phyloP scores from a whole-genome alignment of 35 echinoderm and acorn worm genomes.

The Nesometra sesokonis region DNA sequence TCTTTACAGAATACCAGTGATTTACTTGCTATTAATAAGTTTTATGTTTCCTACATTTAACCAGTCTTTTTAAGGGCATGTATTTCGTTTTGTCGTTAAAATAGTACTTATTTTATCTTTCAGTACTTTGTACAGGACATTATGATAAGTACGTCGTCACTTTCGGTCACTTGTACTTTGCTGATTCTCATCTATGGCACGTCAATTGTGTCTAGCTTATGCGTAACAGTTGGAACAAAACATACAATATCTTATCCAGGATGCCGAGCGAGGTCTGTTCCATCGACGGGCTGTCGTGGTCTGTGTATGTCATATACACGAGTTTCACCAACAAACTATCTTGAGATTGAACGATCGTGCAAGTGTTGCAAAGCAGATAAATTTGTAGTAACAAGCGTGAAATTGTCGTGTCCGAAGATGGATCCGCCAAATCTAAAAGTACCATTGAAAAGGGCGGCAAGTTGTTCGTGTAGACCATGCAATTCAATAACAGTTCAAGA shows the following conservation, averaged over 20 bases:
- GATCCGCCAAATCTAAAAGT: slow-evolving; percentile 3
- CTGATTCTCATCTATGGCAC: not conserved
- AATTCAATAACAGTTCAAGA: not conserved
- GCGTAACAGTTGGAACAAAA: not conserved
- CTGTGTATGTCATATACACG: slow-evolving; percentile 35
- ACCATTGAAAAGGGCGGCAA: slow-evolving; percentile 4
- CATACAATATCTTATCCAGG: slow-evolving; percentile 21
- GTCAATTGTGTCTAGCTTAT: not conserved
- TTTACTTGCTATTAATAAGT: too few species aligned
- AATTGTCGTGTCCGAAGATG: slow-evolving; percentile 24
- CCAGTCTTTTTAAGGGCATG: too few species aligned
- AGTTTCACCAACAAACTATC: slow-evolving; percentile 41
- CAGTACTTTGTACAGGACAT: not conserved
- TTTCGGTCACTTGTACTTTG: not conserved
- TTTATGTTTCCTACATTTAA: too few species aligned
- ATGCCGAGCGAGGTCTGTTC: slow-evolving; percentile 1
- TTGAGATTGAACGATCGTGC: slow-evolving; percentile 40
- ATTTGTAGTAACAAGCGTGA: not conserved
- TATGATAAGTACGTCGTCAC: not conserved
- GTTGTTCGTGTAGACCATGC: slow-evolving; percentile 45
- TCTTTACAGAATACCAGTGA: too few species aligned
- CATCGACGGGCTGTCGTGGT: slow-evolving; percentile 33
- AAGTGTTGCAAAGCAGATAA: slow-evolving; percentile 46
- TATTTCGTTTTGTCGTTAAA: too few species aligned
- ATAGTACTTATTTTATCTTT: not conserved